These are phyloP conservation scores for Crotalus horridus DNA, from an alignment of 2,113 vertebrate species.

Conservation along the genomic window DNA sequence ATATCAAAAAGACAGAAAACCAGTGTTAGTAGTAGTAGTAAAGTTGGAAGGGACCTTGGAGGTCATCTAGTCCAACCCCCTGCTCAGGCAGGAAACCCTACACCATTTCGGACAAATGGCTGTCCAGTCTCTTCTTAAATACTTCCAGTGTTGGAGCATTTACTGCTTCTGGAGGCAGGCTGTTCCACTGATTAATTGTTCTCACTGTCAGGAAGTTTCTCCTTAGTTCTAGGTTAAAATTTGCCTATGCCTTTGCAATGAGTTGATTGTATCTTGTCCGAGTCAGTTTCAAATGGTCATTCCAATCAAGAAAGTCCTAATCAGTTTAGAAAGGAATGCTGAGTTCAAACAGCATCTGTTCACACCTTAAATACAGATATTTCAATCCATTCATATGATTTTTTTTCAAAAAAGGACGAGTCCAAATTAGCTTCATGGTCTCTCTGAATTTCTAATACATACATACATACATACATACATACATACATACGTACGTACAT, in stretches of 20 bases:
- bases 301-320: not conserved
- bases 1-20: not conserved
- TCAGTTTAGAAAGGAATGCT: not conserved
- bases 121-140: too few relatives aligned
- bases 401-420: not conserved
- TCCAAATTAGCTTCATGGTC: not conserved
- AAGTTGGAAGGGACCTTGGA: too few relatives aligned
- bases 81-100: too few relatives aligned
- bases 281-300: not conserved
- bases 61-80: too few relatives aligned
- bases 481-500: too few relatives aligned
- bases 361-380: not conserved
- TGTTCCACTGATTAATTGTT: too few relatives aligned
- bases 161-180: too few relatives aligned
- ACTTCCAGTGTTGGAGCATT: too few relatives aligned
- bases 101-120: too few relatives aligned
- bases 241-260: not conserved
- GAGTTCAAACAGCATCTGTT: not conserved
- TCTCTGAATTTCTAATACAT: not conserved
- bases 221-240: not conserved
- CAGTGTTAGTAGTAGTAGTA: too few relatives aligned
- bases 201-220: too few relatives aligned
- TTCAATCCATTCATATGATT: not conserved
- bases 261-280: not conserved
- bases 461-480: too few relatives aligned